These are phyloP conservation scores for Frankliniella fusca DNA, from an alignment of 2,888 invertebrate genomes.

Conservation along the genomic window DNA sequence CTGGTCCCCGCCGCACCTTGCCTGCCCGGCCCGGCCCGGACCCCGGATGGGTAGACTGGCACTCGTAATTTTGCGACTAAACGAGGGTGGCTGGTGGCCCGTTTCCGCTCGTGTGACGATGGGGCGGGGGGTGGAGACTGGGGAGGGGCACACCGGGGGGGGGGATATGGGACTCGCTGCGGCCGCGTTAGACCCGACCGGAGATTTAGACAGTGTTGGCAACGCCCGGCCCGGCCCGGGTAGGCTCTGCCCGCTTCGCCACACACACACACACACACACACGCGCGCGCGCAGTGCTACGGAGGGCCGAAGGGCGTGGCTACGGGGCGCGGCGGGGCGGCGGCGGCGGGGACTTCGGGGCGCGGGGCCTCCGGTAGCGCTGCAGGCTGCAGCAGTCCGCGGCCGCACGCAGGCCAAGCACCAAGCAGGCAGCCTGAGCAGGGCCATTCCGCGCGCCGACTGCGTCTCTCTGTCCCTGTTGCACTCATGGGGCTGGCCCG, in stretches of 20 bases:
- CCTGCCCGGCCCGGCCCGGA: no score
- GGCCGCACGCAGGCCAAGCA: no score
- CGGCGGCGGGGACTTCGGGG: constrained; percentile 3
- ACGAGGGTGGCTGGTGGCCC: not conserved
- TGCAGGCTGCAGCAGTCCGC: not conserved
- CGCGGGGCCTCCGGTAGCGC: not conserved
- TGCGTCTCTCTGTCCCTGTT: no score
- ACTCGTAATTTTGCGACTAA: not conserved
- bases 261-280: not conserved
- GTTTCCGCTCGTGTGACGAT: not conserved
- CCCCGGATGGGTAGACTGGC: no score
- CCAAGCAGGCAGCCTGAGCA: no score
- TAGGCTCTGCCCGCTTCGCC: not conserved
- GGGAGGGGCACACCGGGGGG: no score
- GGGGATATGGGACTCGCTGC: no score
- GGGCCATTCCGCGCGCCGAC: no score
- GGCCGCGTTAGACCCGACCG: not conserved
- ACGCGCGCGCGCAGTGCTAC: not conserved
- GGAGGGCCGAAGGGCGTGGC: not conserved
- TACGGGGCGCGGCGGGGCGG: no score
- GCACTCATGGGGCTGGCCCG: no score
- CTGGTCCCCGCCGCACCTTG: no score
- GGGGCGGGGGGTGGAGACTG: no score
- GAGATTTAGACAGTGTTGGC: not conserved
- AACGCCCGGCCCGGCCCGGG: not conserved